Evolutionary conservation across 2,797 vertebrate genomes (phyloP).

Genomic region (Knipowitschia caucasica): DNA sequence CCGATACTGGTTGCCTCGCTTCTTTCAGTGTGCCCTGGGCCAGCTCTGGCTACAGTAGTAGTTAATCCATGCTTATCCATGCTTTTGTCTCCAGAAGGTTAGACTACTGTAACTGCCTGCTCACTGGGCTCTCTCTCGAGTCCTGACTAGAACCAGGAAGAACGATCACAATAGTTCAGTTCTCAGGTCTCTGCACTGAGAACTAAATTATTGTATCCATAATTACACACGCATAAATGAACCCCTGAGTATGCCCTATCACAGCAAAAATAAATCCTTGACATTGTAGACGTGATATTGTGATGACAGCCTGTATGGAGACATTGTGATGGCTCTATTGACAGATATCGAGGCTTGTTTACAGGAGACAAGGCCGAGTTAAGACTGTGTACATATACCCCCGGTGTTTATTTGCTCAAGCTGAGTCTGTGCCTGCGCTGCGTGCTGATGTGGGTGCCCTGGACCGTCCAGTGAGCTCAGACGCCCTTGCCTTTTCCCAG

Average conservation of each 20-base stretch:
- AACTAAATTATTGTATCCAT: too few relatives aligned
- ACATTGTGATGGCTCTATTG: conserved; percentile 24
- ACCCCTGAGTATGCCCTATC: conserved; percentile 17
- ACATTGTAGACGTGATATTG: conserved; percentile 20
- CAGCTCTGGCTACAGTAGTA: too few relatives aligned
- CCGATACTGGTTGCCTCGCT: too few relatives aligned
- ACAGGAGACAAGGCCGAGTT: conserved; percentile 33
- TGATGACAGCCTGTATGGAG: conserved; percentile 47
- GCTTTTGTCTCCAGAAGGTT: too few relatives aligned
- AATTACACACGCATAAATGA: conserved; percentile 4
- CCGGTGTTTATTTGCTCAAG: conserved; percentile 2
- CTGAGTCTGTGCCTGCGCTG: conserved; percentile 7
- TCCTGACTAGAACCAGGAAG: too few relatives aligned
- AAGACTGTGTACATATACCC: conserved; percentile 27
- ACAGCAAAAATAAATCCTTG: conserved; percentile 18
- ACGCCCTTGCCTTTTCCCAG: conserved; percentile 54
- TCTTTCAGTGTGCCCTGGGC: too few relatives aligned
- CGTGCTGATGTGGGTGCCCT: conserved; percentile 29
- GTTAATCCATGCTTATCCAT: too few relatives aligned
- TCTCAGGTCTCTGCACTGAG: too few relatives aligned
- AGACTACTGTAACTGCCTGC: too few relatives aligned
- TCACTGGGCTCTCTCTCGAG: too few relatives aligned
- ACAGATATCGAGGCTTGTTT: conserved; percentile 51
- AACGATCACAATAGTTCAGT: too few relatives aligned
- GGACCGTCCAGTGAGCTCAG: conserved; percentile 40